These are phyloP conservation scores for Crocallis elinguaria DNA, from an alignment of 2,888 invertebrate species.

Conservation along the genomic window DNA sequence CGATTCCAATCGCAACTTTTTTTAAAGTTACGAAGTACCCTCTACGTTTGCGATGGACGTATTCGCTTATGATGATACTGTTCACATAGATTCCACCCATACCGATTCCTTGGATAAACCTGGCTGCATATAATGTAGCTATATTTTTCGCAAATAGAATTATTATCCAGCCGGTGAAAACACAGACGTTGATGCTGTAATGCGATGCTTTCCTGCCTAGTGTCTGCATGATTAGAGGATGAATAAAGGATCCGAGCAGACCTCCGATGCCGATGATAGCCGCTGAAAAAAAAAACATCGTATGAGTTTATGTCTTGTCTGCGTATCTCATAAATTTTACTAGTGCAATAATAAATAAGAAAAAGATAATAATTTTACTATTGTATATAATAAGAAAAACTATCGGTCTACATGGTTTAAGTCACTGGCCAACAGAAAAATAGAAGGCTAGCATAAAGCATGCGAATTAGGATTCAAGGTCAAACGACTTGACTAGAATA, in stretches of 20 bases:
- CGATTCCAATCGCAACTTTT: conserved; percentile 42
- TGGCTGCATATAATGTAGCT: conserved; percentile 41
- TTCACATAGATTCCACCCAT: conserved; percentile 47
- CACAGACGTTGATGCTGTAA: conserved; percentile 32
- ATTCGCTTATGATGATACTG: conserved; percentile 50
- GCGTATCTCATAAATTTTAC: no score
- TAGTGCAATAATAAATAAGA: no score
- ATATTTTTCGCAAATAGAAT: conserved; percentile 45
- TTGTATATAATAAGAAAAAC: no score
- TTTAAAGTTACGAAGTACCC: conserved; percentile 52
- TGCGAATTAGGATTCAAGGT: no score
- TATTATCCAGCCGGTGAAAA: conserved; percentile 46
- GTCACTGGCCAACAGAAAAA: no score
- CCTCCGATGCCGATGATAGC: conserved; percentile 50
- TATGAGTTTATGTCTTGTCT: no score
- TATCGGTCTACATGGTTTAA: no score
- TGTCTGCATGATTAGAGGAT: conserved; percentile 48
- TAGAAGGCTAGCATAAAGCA: no score
- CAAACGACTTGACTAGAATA: no score
- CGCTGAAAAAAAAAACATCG: conserved; percentile 38
- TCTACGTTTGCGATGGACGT: conserved; percentile 46
- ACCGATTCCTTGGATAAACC: conserved; percentile 49
- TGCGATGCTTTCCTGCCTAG: conserved; percentile 49
- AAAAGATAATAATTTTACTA: no score
- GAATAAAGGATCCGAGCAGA: conserved; percentile 44